Conservation (phyloP, 1,140 invertebrate genomes). For the Drosophila busckii region DNA sequence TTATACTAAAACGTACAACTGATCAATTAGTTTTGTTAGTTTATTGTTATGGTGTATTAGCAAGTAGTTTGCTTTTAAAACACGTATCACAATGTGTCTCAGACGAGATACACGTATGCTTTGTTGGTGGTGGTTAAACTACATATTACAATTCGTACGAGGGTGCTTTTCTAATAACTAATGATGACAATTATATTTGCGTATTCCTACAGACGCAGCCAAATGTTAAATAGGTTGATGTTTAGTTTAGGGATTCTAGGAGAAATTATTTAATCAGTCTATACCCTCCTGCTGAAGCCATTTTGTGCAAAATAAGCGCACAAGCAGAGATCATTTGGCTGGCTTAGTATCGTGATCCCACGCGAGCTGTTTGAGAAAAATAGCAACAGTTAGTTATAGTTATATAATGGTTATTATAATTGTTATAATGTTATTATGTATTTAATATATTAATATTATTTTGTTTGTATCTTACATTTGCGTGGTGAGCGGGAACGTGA, state of each 20-base stretch:
- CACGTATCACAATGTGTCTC: slow-evolving; percentile 60
- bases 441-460: no score
- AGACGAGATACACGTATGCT: slow-evolving; percentile 18
- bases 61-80: slow-evolving; percentile 38
- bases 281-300: slow-evolving; percentile 10
- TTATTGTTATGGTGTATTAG: slow-evolving; percentile 31
- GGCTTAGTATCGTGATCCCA: slow-evolving; percentile 41
- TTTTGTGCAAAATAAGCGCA: background rate
- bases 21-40: slow-evolving; percentile 24
- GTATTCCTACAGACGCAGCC: background rate
- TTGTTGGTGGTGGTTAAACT: slow-evolving; percentile 11
- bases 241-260: background rate
- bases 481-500: slow-evolving; percentile 45
- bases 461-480: slow-evolving; percentile 24
- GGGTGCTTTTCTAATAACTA: slow-evolving; percentile 12
- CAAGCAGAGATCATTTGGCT: background rate
- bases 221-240: background rate
- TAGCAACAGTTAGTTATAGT: no score
- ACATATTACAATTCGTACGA: slow-evolving; percentile 20
- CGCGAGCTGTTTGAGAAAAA: slow-evolving; percentile 8
- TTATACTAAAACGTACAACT: slow-evolving; percentile 29
- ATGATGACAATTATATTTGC: slow-evolving; percentile 2
- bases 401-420: background rate
- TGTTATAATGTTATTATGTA: no score
- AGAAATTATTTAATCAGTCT: slow-evolving; percentile 29